A percentile compares a stretch with the other conserved stretches of the same genome.
Evolutionary conservation across 2,113 vertebrate genomes (phyloP).

Genomic region (Paradoxurus hermaphroditus): DNA sequence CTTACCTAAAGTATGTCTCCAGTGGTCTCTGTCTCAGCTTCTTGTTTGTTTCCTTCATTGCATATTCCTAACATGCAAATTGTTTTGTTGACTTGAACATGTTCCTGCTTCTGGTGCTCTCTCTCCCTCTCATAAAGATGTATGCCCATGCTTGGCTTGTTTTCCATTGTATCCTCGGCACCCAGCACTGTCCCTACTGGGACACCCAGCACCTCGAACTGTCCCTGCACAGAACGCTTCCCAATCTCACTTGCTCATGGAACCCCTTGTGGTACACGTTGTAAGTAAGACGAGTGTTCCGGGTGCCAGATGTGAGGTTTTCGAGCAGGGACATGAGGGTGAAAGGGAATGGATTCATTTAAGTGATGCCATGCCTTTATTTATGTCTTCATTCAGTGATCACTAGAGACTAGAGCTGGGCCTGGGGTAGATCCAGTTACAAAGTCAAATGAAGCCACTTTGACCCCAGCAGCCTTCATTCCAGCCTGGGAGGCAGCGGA

Average conservation of each 20-base stretch:
- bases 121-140: neutral
- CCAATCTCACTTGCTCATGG: accelerated
- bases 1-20: neutral
- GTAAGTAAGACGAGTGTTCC: neutral
- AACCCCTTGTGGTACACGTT: neutral
- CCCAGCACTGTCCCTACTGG: too few species aligned
- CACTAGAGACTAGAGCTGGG: neutral
- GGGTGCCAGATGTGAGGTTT: neutral
- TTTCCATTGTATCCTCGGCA: neutral
- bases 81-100: neutral
- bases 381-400: neutral
- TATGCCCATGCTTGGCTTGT: neutral
- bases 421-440: too few species aligned
- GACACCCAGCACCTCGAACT: neutral
- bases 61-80: neutral
- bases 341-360: neutral
- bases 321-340: neutral
- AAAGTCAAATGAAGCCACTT: neutral
- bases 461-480: neutral
- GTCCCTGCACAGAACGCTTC: neutral
- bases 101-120: neutral
- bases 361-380: too few species aligned
- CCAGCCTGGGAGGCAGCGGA: neutral
- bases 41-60: neutral
- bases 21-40: neutral